Base-by-base conservation (phyloP, 2,888 invertebrate species). In the Vesta saturnalis region DNA sequence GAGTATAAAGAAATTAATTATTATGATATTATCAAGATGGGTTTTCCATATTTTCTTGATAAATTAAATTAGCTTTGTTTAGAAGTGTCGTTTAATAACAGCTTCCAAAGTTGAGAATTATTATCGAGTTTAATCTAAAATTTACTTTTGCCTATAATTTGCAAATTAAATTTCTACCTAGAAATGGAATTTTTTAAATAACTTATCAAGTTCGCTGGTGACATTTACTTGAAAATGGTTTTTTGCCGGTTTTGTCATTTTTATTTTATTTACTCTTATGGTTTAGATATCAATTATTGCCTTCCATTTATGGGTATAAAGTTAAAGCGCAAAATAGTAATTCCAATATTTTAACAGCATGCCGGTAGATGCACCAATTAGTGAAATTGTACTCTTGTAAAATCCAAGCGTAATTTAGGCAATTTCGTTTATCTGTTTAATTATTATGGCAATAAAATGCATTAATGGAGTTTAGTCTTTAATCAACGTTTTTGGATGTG, bases 121-220 rank as follows among this genome's bases (percentile, higher is more conserved):
- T 65, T 58, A 60, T 65, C 60, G 59, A 39, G 43, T 54, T 65
- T 60, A 54, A 65, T 60, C 54, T 60, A 59, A 65, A 54, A 60
- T 60, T 65, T 65, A 65, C 59, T 65, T 65, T 52, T 60, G 60
- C 54, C 60, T 60, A 65, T 30, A 59, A 65, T 49, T 65, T 65
- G 59, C 54, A 65, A 65, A 65, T 65, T 65, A 65, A 60, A 60
- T 65, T 55, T 54, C 18, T 54, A 65, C 64, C 47, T 55, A 59
- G 59, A n/a, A n/a, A n/a, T n/a, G n/a, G n/a, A n/a, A n/a, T n/a
- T n/a, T n/a, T n/a, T n/a, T n/a, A n/a, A n/a, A n/a, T n/a, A n/a
- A n/a, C n/a, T n/a, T n/a, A n/a, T n/a, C n/a, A n/a, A n/a, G n/a
- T n/a, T n/a, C n/a, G n/a, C n/a, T n/a, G n/a, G n/a, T n/a, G n/a